A percentile compares a stretch with the other conserved stretches of the same genome.
These are phyloP conservation scores for Oxycera nigricornis DNA, from an alignment of 2,888 invertebrate genomes.

Conservation along the genomic window DNA sequence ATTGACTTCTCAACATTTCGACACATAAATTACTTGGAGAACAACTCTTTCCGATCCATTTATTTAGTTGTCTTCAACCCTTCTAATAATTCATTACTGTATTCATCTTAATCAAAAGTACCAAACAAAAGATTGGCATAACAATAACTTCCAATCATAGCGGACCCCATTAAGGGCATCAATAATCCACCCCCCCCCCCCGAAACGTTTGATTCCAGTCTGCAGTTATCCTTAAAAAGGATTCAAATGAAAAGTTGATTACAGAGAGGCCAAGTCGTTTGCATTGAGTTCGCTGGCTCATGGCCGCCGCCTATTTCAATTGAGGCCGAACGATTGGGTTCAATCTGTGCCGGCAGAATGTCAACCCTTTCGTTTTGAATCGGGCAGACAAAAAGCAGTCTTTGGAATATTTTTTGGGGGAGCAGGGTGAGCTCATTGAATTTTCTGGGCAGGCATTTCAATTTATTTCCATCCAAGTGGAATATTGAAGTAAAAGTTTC, in stretches of 20 bases:
- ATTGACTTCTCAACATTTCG: neutral
- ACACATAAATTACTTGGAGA: conserved; percentile 30
- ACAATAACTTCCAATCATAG: conserved; percentile 44
- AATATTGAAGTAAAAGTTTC: neutral
- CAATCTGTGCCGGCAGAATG: conserved; percentile 36
- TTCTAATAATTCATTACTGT: conserved; percentile 45
- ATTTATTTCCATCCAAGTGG: neutral
- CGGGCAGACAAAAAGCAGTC: neutral
- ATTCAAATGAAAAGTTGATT: conserved; percentile 39
- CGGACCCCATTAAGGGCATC: conserved; percentile 41
- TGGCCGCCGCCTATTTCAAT: conserved; percentile 34
- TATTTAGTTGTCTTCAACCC: conserved; percentile 42
- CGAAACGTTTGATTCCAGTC: conserved; percentile 3
- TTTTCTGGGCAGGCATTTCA: conserved; percentile 8
- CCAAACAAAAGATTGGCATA: conserved; percentile 44
- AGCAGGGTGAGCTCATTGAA: neutral
- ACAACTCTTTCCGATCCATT: conserved; percentile 43
- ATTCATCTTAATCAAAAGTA: conserved; percentile 42
- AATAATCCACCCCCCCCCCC: conserved; percentile 38
- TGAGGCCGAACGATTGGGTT: conserved; percentile 26
- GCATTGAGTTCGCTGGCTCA: conserved; percentile 16
- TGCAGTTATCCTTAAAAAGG: conserved; percentile 33
- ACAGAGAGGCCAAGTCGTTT: conserved; percentile 9
- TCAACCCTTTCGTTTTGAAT: conserved; percentile 25
- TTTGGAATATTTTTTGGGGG: neutral